Base-by-base conservation (phyloP, 2,113 vertebrate species). In the Leptodactylus fuscus region DNA sequence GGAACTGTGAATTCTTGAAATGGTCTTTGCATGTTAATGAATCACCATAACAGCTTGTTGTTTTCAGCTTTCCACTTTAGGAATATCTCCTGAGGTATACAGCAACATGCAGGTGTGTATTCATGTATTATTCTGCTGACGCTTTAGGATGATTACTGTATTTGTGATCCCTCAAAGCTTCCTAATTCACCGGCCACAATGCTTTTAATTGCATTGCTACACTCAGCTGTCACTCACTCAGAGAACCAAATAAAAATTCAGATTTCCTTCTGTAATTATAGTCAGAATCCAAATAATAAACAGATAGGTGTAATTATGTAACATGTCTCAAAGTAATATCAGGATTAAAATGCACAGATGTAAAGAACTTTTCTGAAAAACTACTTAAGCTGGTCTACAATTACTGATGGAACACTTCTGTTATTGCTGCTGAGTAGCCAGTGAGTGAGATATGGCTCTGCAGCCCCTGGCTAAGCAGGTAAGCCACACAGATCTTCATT, bases 141-240 rank as follows among this genome's bases (percentile, higher is more conserved):
- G 36, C 49, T 80, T 80, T 29, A 80, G 34, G 13, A 62, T 80
- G 53, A 80, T 80, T 80, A 80, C 53, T 24, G 77, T 80, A 80
- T 58, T 80, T 80, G 55, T 80, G 53, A 60, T 62, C 34, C n/a
- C n/a, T 58, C 76, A 79, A 79, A 79, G 76, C 51, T 24, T 24
- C 24, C 76, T 58, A 60, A 79, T 60, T 79, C 38, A 60, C 53
- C 8, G 13, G 77, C 34, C 20, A 60, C 77, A 80, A 80, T 80
- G 27, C 32, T 62, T 62, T 62, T 80, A 80, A 80, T 80, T 79
- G 51, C 76, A 60, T 13, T 27, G 38, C 53, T 80, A 60, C 38
- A 60, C 62, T 24, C 77, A 62, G 77, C 77, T 44, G 53, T 62
- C 77, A 41, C 9, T 78, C 77, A 41, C 9, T 78, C 29, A 78